These are phyloP conservation scores for Tokudaia muenninki DNA, from an alignment of 2,797 vertebrate genomes.

Conservation along the genomic window DNA sequence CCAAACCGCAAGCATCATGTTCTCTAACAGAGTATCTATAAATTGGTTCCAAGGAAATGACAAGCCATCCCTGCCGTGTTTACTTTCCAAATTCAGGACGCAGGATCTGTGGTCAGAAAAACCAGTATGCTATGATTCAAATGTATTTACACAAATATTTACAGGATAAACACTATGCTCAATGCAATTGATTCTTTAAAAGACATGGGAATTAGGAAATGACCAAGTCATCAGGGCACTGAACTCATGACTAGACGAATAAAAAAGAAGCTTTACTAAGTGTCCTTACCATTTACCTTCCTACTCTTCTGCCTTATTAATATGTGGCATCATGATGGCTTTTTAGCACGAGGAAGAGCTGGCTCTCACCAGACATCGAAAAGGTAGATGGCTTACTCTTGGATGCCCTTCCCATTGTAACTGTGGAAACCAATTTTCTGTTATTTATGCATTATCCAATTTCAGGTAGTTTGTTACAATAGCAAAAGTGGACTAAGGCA, in stretches of 20 bases:
- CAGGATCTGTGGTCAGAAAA: not conserved
- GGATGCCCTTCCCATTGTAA: not conserved
- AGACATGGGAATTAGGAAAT: not conserved
- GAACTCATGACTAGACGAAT: not conserved
- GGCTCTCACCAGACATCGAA: not conserved
- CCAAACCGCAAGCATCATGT: not conserved
- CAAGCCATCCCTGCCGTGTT: not conserved
- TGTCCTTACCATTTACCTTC: not conserved
- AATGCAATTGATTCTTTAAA: not conserved
- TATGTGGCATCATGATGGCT: not conserved
- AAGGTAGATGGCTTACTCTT: not conserved
- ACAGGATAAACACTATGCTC: not conserved
- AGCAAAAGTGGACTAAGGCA: not conserved
- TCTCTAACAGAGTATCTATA: not conserved
- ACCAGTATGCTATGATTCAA: not conserved
- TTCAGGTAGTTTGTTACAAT: not conserved
- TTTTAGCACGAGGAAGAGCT: not conserved
- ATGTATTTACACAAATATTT: not conserved
- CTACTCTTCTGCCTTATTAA: not conserved
- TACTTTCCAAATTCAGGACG: not conserved
- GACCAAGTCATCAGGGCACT: not conserved
- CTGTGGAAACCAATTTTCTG: not conserved
- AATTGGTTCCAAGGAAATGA: not conserved
- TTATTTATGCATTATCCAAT: not conserved
- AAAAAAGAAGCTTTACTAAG: no score